Evolutionary conservation across 2,113 vertebrate species (phyloP), one percentile per base, ranked within the genome.

Genomic region (Pterocles orientalis): DNA sequence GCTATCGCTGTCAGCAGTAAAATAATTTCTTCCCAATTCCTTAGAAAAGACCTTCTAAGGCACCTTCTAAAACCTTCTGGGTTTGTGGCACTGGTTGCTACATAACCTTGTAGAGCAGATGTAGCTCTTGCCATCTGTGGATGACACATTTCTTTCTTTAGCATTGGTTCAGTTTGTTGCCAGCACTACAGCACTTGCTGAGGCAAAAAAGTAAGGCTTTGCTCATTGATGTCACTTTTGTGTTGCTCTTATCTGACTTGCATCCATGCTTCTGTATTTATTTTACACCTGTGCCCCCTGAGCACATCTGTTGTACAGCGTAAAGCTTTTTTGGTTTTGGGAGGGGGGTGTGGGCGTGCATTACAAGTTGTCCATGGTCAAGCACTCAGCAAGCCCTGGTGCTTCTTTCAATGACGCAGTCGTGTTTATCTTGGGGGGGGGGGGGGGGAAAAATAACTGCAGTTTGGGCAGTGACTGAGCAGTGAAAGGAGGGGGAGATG

Each of bases 281-380:
- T 15, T 16, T 14, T 4, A 25, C 7, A 47, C 19, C 18, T 64
- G 25, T 7, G 34, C 57, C n/a, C 21, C n/a, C 43, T 34, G n/a
- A 53, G 62, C 68, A 82, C 24, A 6, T 9, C 34, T 14, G 14
- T 2, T 26, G 25, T 11, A 14, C 7, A 5, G 4, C 1, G 12
- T 53, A 19, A 66, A 51, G 39, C 2, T n/a, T 12, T 26, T 14
- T 25, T 7, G 7, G 3, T 18, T 53, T 36, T 53, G 31, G 18
- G 50, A 5, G 28, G 12, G 28, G 17, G 14, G 20, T n/a, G 2
- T 9, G 33, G 26, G 41, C 1, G 0, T 1, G 34, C 73, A 36
- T 8, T 17, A 5, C 14, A 23, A 1, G 18, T 3, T 18, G 14
- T 12, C 28, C 10, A 0, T 0, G 33, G n/a, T 5, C 19, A 47